Percentiles rank a stretch among this genome's conserved stretches.
Evolutionary conservation across 1,140 invertebrate genomes (phyloP).

Genomic region (Papilio polyxenes): DNA sequence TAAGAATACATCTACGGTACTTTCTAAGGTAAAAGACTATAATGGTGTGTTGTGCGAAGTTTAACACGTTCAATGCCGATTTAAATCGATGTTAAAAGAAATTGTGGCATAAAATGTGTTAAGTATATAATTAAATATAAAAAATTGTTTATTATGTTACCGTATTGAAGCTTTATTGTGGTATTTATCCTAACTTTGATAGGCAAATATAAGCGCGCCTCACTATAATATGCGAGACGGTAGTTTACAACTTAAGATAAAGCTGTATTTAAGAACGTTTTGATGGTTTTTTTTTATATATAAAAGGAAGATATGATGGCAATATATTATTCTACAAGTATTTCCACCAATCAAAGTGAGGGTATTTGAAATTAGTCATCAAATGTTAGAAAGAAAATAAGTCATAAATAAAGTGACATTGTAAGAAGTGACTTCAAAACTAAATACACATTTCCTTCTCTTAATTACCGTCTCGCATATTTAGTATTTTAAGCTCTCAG

Average conservation of each 20-base stretch:
- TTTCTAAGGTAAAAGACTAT: not conserved
- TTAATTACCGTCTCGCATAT: not conserved
- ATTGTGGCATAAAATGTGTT: too few relatives aligned
- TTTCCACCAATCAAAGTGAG: too few relatives aligned
- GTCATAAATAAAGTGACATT: too few relatives aligned
- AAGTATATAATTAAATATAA: not conserved
- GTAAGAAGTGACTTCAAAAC: too few relatives aligned
- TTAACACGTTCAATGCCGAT: not conserved
- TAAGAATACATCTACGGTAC: not conserved
- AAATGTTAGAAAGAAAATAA: too few relatives aligned
- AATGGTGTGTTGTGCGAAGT: not conserved
- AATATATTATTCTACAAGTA: too few relatives aligned
- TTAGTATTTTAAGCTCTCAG: not conserved
- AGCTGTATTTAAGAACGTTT: too few relatives aligned
- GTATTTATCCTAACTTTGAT: not conserved
- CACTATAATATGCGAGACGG: not conserved
- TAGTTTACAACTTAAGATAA: not conserved
- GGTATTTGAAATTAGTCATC: too few relatives aligned
- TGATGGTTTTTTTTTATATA: too few relatives aligned
- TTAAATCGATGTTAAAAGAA: too few relatives aligned
- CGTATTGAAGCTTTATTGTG: not conserved
- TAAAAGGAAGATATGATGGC: too few relatives aligned
- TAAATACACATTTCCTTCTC: not conserved
- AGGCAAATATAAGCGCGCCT: constrained; percentile 26
- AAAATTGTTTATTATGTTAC: not conserved